A percentile compares a stretch with the other conserved stretches of the same genome.
phyloP scores from a whole-genome alignment of 2,113 vertebrate genomes.

The Laticauda colubrina region DNA sequence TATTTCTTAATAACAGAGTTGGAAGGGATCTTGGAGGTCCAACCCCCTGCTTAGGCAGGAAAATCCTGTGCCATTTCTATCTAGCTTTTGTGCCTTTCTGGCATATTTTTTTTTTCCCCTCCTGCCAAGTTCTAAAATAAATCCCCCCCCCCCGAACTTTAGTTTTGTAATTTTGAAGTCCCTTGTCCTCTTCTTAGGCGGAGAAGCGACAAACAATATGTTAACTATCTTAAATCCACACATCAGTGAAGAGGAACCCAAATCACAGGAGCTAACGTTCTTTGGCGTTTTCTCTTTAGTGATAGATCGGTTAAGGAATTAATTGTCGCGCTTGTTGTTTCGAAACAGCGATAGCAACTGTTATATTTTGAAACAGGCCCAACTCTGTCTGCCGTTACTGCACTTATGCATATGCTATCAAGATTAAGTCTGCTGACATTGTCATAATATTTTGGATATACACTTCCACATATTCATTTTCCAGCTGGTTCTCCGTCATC shows the following conservation, averaged over 20 bases:
- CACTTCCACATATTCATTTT: not conserved
- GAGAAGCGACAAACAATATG: not conserved
- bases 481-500: not conserved
- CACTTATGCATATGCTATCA: conserved; percentile 1
- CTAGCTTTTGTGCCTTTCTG: not conserved
- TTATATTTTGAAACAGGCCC: not conserved
- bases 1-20: too few species aligned
- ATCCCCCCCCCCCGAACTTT: not conserved
- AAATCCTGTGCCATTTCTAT: not conserved
- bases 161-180: not conserved
- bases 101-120: not conserved
- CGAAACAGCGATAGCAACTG: not conserved
- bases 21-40: too few species aligned
- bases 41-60: too few species aligned
- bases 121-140: not conserved
- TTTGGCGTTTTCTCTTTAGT: not conserved
- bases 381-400: not conserved
- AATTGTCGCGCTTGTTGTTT: not conserved
- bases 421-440: not conserved
- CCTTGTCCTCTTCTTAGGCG: not conserved
- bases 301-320: not conserved
- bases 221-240: too few species aligned
- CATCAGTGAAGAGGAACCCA: not conserved
- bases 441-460: conserved; percentile 11
- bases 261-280: not conserved